Base-by-base conservation (phyloP, 2,113 vertebrate species). In the Caranx ignobilis region DNA sequence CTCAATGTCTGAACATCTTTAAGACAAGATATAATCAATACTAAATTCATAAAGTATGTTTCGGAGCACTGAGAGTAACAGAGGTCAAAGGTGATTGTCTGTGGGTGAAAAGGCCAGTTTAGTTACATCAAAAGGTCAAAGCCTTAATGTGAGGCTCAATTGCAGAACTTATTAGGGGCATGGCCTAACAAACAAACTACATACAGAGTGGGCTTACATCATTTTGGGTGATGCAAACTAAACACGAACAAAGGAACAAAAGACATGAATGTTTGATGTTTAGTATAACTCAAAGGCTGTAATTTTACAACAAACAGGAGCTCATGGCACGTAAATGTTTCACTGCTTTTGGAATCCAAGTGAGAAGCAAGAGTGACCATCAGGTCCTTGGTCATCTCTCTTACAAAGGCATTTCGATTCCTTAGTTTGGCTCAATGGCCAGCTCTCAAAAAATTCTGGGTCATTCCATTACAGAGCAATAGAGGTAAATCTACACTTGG, bases 121-220 rank as follows among this genome's bases (percentile, higher is more conserved):
- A 73, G 82, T 93, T 93, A 93, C 94, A 95, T 71, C 50, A 2
- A 95, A 95, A 95, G 95, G 94, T 95, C 93, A 94, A 83, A 86
- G 86, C 87, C 86, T 94, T 94, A 89, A 95, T 94, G 87, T 80
- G 89, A 86, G 75, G 72, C 80, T 92, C 92, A 82, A 89, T 93
- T 77, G 89, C 67, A 45, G 73, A 92, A 92, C 87, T 83, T 89
- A 91, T 82, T 84, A 90, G 85, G 87, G 92, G 63, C 88, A 92
- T 16, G 87, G 89, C 90, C 89, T 87, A 85, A 92, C 88, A 91
- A 76, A 34, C 73, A 67, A n/a, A 63, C 35, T 26, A 19, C 57
- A 26, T 26, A 59, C 3, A 72, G 41, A 35, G 15, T 43, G 54
- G 34, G 39, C 57, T 78, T 68, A 59, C 11, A 74, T 41, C 18